These are phyloP conservation scores for Drosophila simulans DNA, from an alignment of 1,140 invertebrate genomes.

Conservation along the genomic window DNA sequence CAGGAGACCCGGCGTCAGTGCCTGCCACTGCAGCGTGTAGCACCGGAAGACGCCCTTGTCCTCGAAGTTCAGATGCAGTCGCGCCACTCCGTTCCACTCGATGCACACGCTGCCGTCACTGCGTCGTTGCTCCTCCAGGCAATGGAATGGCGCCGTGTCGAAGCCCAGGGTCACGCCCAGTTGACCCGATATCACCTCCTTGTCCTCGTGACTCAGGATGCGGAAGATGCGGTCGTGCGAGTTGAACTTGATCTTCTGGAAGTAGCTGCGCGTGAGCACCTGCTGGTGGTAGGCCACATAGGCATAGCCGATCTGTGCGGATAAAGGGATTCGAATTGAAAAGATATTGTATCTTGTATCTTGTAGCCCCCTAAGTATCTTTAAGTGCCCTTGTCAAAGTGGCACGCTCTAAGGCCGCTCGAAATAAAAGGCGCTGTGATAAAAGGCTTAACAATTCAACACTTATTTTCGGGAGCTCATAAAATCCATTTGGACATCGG, in stretches of 20 bases:
- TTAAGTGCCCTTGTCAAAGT: background rate
- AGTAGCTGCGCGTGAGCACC: slow-evolving; percentile 92
- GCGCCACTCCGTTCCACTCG: slow-evolving; percentile 91
- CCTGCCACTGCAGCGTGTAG: slow-evolving; percentile 93
- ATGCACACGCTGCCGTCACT: slow-evolving; percentile 89
- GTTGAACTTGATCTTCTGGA: slow-evolving; percentile 93
- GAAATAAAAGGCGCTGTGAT: background rate
- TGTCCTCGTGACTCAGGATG: slow-evolving; percentile 89
- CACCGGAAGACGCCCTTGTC: slow-evolving; percentile 88
- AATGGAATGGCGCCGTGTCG: slow-evolving; percentile 89
- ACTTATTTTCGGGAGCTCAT: background rate
- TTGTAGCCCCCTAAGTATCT: too few species aligned
- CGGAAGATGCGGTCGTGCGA: slow-evolving; percentile 90
- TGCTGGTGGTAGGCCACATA: slow-evolving; percentile 93
- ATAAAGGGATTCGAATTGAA: background rate
- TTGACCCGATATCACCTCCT: slow-evolving; percentile 89
- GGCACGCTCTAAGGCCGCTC: background rate
- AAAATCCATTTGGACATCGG: background rate
- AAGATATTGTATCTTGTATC: too few species aligned
- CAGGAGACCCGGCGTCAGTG: slow-evolving; percentile 87
- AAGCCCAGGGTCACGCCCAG: slow-evolving; percentile 87
- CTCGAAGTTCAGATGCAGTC: slow-evolving; percentile 89
- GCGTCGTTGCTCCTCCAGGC: slow-evolving; percentile 87
- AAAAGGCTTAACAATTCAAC: slow-evolving; percentile 4
- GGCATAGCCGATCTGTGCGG: slow-evolving; percentile 89